Conservation (phyloP, 2,113 vertebrate species). For the Camarhynchus parvulus region DNA sequence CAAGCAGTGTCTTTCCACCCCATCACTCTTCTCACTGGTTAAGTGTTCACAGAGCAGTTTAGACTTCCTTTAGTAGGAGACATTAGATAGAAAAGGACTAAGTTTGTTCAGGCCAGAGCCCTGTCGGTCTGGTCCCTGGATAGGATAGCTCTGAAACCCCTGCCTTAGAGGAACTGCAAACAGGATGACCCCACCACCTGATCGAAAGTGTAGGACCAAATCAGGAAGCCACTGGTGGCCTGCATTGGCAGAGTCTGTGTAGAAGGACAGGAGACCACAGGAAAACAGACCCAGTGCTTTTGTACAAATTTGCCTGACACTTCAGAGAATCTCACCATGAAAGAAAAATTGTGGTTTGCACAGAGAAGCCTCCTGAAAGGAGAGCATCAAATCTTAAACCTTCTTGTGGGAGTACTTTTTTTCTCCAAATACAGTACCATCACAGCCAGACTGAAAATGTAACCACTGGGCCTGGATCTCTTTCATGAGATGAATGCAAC, state of each 20-base stretch:
- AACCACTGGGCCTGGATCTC: background rate
- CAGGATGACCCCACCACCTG: background rate
- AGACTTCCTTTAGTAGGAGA: background rate
- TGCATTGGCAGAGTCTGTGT: accelerated
- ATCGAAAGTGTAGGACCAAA: accelerated
- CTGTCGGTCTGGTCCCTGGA: accelerated
- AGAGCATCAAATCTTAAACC: background rate
- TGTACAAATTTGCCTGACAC: background rate
- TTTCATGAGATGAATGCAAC: background rate
- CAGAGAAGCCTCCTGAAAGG: background rate
- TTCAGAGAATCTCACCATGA: background rate
- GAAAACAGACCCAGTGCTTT: background rate
- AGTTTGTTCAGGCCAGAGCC: background rate
- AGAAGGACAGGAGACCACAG: background rate
- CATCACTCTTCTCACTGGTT: background rate
- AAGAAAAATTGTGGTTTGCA: background rate
- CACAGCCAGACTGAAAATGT: background rate
- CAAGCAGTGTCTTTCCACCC: background rate
- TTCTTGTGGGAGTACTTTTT: background rate
- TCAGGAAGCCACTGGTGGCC: background rate
- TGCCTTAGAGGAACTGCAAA: background rate
- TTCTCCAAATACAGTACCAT: background rate
- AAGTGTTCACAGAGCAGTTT: background rate
- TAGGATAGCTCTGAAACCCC: background rate
- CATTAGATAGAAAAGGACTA: background rate